phyloP scores from a whole-genome alignment of 2,888 invertebrate species.

The Eremobia ochroleuca region DNA sequence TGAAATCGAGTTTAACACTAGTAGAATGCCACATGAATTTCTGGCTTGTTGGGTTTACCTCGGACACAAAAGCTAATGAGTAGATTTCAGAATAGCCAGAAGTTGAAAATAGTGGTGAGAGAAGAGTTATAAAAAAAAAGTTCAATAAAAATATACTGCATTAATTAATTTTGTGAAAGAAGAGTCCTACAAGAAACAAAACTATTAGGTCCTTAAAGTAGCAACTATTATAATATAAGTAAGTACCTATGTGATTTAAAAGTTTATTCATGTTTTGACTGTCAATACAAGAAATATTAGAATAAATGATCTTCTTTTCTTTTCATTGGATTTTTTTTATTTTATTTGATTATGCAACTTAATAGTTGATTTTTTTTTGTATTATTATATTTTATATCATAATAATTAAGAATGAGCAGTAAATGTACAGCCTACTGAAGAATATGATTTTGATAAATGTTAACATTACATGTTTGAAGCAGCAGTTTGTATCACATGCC shows the following conservation, averaged over 20 bases:
- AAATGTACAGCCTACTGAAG: not conserved
- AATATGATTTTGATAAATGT: not conserved
- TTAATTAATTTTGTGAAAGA: not conserved
- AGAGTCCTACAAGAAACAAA: not conserved
- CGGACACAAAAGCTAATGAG: not conserved
- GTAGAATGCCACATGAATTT: not conserved
- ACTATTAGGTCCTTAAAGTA: not conserved
- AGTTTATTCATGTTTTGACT: not conserved
- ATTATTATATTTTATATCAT: not conserved
- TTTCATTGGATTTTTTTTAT: not conserved
- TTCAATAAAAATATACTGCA: not conserved
- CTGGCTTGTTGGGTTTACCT: not conserved
- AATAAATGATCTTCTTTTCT: not conserved
- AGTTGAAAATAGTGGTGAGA: not conserved
- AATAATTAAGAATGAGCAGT: not conserved
- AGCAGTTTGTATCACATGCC: not conserved
- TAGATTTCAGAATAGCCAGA: not conserved
- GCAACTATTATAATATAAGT: not conserved
- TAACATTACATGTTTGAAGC: not conserved
- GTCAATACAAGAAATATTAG: not conserved
- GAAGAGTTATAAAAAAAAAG: not conserved
- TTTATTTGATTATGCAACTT: not conserved
- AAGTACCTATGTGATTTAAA: too few species aligned
- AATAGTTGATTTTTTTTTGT: not conserved
- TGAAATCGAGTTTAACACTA: not conserved